These are phyloP conservation scores for Hylia prasina DNA, from an alignment of 2,113 vertebrate genomes.

Conservation along the genomic window DNA sequence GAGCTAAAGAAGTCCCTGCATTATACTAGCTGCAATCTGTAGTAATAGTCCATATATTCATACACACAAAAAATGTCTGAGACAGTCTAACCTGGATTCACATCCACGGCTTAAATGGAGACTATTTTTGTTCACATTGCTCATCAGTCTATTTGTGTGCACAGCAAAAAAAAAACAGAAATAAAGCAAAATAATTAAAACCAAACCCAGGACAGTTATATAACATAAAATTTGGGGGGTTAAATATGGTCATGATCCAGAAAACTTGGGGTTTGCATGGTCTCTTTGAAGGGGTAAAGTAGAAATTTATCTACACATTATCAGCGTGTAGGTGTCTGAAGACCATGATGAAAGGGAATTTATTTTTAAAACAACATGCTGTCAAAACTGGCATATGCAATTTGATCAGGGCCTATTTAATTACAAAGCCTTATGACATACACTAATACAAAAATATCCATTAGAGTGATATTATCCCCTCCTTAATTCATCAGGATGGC, in stretches of 20 bases:
- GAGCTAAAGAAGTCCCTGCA: not conserved
- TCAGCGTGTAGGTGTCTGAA: not conserved
- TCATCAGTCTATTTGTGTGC: not conserved
- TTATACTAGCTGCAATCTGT: not conserved
- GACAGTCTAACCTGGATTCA: not conserved
- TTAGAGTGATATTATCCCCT: conserved; percentile 1
- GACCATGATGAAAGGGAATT: conserved; percentile 29
- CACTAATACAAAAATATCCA: conserved; percentile 2
- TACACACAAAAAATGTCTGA: not conserved
- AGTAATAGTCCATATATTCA: not conserved
- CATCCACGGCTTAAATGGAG: not conserved
- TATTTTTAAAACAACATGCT: conserved; percentile 31
- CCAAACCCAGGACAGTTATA: not conserved
- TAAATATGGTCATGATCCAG: not conserved
- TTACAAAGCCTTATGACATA: not conserved
- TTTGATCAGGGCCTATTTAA: conserved; percentile 6
- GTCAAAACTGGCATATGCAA: not conserved
- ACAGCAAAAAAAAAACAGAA: not conserved
- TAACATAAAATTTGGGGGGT: not conserved
- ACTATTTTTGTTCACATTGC: not conserved
- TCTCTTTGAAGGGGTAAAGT: not conserved
- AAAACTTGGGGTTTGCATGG: not conserved
- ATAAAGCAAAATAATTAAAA: not conserved
- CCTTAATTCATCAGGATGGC: not conserved
- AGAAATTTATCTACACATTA: not conserved